A percentile compares a stretch with the other conserved stretches of the same genome.
phyloP scores from a whole-genome alignment of 2,797 vertebrate genomes.

The Cercopithecus petaurista region DNA sequence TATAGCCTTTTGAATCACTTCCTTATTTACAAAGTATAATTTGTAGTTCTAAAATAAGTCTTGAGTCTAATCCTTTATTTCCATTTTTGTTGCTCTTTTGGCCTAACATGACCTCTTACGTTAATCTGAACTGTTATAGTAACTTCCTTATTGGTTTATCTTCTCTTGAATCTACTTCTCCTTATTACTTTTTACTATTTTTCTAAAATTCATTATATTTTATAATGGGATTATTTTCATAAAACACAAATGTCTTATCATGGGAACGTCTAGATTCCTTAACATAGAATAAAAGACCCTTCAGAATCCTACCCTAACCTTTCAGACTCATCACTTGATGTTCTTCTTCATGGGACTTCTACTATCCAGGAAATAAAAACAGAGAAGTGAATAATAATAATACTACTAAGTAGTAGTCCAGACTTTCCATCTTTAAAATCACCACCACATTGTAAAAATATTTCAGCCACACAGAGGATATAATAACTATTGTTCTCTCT shows the following conservation, averaged over 20 bases:
- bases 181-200: background rate
- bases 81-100: background rate
- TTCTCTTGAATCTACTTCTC: slow-evolving; percentile 22
- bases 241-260: background rate
- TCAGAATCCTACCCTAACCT: slow-evolving; percentile 20
- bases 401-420: background rate
- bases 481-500: slow-evolving; percentile 21
- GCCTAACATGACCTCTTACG: background rate
- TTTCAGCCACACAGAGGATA: background rate
- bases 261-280: background rate
- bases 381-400: background rate
- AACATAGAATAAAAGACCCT: background rate
- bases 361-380: slow-evolving; percentile 31
- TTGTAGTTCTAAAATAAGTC: background rate
- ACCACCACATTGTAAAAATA: background rate
- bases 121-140: slow-evolving; percentile 4
- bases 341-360: background rate
- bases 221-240: background rate
- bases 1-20: background rate
- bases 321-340: background rate
- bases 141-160: background rate
- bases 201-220: background rate
- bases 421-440: slow-evolving; percentile 22
- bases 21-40: background rate
- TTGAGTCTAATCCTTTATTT: slow-evolving; percentile 1